Conservation (phyloP, 2,888 invertebrate genomes). For the Drosophila infuscata region DNA sequence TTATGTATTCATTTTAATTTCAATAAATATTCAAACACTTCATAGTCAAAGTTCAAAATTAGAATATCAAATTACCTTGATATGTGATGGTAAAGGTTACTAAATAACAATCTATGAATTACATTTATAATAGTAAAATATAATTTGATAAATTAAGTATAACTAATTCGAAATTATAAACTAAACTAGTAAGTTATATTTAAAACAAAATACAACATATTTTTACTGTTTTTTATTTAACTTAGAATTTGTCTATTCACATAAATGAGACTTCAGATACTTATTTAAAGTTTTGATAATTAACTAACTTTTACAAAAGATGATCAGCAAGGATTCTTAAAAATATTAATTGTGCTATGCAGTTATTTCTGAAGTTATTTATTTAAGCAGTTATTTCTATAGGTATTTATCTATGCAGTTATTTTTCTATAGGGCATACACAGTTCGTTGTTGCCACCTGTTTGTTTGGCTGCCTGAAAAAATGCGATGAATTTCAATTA, state of each 20-base stretch:
- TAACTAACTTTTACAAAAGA: too few species aligned
- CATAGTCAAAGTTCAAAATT: neutral
- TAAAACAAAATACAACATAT: neutral
- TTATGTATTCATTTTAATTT: neutral
- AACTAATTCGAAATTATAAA: neutral
- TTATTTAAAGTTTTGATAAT: too few species aligned
- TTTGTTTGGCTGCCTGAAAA: conserved; percentile 31
- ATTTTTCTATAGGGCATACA: conserved; percentile 18
- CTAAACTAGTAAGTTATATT: neutral
- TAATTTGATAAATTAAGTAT: too few species aligned
- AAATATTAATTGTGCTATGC: neutral
- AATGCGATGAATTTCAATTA: conserved; percentile 68
- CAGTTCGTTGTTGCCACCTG: conserved; percentile 26
- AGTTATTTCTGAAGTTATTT: neutral
- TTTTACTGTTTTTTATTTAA: neutral
- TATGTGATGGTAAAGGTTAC: neutral
- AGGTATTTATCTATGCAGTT: neutral
- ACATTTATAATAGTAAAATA: neutral
- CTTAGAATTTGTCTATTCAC: too few species aligned
- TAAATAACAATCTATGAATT: too few species aligned
- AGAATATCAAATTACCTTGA: neutral
- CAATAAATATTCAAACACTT: neutral
- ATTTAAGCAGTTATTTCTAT: neutral
- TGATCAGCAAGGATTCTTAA: too few species aligned
- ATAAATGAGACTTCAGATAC: too few species aligned